Evolutionary conservation across 2,888 invertebrate species (phyloP), one percentile per base, ranked within the genome.

Genomic region (Ennomos quercinarius): DNA sequence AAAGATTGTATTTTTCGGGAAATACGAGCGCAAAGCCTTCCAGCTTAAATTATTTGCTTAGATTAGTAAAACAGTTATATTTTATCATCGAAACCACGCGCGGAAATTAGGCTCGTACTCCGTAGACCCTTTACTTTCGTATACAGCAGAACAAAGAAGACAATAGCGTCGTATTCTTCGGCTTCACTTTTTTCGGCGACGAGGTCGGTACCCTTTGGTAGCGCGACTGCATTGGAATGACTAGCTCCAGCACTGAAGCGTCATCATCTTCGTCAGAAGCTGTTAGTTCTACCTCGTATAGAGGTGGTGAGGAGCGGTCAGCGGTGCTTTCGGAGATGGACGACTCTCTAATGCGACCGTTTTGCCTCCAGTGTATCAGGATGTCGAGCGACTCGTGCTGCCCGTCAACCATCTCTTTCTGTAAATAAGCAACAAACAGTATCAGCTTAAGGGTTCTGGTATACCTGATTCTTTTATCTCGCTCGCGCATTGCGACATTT

Each of bases 221-320:
- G 10, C 81, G 73, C 0, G 81, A 68, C 45, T 85, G 83, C 71
- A 89, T 80, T 0, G 91, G 91, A 3, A 91, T 91, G 2, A 92
- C 90, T 50, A 92, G 77, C 54, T 92, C 91, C 1, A 91, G 66
- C 0, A 89, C 84, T 0, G 91, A 91, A 0, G 64, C 78, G 35
- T 91, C 91, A 11, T 91, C 91, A 1, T 92, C 92, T 67, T 92
- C 91, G 17, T 91, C 91, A 0, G 91, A 91, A 0, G 91, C 88
- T 0, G 91, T 91, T 3, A 91, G 76, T 55, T 91, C 91, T 4
- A 91, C 85, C 66, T 90, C 91, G 60, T 76, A 87, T 1, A 91
- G 83, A 0, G 87, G 86, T 0, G 91, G 86, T 0, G 90, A 88
- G 0, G 80, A 73, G 0, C 87, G 78, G 39, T 82, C 87, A 10